These are phyloP conservation scores for Drosophila arawakana DNA, from an alignment of 1,140 invertebrate species.

Conservation along the genomic window DNA sequence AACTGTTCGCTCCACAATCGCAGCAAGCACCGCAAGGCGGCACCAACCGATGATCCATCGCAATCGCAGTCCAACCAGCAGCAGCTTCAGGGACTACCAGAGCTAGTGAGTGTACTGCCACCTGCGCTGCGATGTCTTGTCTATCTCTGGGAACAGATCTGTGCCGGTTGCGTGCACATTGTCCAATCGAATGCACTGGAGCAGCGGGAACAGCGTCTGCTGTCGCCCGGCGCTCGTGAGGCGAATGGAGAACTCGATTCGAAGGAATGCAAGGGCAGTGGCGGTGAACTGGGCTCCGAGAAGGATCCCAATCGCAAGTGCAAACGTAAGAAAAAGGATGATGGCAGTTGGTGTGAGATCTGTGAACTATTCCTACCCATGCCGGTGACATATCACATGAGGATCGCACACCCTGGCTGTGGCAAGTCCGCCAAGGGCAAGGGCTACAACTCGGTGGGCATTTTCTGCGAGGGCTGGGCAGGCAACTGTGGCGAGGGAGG, in stretches of 20 bases:
- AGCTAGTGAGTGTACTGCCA: conserved; percentile 88
- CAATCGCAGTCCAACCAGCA: conserved; percentile 30
- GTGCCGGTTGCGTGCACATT: conserved; percentile 88
- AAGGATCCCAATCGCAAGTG: conserved; percentile 86
- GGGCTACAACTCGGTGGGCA: conserved; percentile 94
- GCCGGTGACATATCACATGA: conserved; percentile 95
- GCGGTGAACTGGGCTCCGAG: conserved; percentile 17
- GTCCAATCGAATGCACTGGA: conserved; percentile 80
- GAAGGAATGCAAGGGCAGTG: conserved; percentile 76
- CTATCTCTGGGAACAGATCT: conserved; percentile 95
- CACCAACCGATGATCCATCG: conserved; percentile 17
- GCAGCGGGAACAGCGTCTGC: conserved; percentile 61
- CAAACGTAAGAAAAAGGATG: conserved; percentile 86
- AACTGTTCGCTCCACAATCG: conserved; percentile 82
- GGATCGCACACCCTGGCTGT: conserved; percentile 94
- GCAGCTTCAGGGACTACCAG: conserved; percentile 75
- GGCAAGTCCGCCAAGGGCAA: conserved; percentile 92
- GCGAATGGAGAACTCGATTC: conserved; percentile 57
- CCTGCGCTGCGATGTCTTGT: conserved; percentile 93
- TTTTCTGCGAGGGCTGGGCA: conserved; percentile 94
- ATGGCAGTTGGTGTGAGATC: conserved; percentile 90
- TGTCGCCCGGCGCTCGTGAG: conserved; percentile 55
- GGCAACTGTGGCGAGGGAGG: conserved; percentile 95
- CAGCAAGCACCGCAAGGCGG: conserved; percentile 77
- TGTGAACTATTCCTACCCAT: conserved; percentile 92